A percentile compares a stretch with the other conserved stretches of the same genome.
These are phyloP conservation scores for Alosa alosa DNA, from an alignment of 2,113 vertebrate genomes.

Conservation along the genomic window DNA sequence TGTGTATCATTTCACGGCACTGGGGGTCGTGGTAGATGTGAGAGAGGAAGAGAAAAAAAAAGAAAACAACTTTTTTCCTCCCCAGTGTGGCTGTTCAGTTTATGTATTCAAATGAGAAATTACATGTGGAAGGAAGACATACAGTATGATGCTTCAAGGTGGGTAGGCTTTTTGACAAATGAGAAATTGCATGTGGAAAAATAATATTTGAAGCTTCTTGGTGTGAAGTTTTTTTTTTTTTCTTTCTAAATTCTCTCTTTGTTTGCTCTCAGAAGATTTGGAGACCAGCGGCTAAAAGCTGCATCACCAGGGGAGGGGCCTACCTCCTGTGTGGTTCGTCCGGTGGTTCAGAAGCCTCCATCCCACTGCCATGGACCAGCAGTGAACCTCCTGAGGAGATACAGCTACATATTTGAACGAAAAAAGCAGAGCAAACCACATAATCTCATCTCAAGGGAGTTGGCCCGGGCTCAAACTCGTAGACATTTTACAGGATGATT, in stretches of 20 bases:
- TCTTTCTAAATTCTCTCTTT: background rate
- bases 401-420: background rate
- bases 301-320: background rate
- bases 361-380: background rate
- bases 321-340: background rate
- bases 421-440: background rate
- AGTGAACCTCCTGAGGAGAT: background rate
- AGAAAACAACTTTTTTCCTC: background rate
- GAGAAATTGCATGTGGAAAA: no score
- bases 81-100: background rate
- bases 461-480: background rate
- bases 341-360: background rate
- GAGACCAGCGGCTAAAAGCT: background rate
- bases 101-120: background rate
- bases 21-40: background rate
- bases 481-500: background rate
- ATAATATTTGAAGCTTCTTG: background rate
- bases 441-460: background rate
- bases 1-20: constrained; percentile 2
- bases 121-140: background rate
- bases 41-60: background rate
- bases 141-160: background rate
- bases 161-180: no score
- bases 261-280: background rate
- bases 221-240: background rate